A percentile compares a stretch with the other conserved stretches of the same genome.
phyloP scores from a whole-genome alignment of 2,888 invertebrate genomes.

The Parasteatoda lunata region DNA sequence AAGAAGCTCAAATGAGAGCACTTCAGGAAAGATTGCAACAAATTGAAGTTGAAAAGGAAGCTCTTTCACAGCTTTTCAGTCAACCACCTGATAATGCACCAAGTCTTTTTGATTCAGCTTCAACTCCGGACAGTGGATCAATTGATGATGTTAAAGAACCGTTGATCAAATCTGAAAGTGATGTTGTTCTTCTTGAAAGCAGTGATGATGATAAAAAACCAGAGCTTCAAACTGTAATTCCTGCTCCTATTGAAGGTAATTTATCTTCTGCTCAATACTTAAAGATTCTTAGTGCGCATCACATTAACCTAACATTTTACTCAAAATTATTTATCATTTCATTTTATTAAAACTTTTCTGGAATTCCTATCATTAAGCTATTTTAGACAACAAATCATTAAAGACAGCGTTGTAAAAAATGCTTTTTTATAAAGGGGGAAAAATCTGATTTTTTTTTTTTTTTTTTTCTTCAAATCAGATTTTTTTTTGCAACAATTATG shows the following conservation, averaged over 20 bases:
- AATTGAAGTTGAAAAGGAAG: conserved; percentile 69
- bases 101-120: conserved; percentile 67
- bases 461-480: too few relatives aligned
- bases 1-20: conserved; percentile 74
- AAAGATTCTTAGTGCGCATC: too few relatives aligned
- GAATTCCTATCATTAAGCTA: too few relatives aligned
- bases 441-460: too few relatives aligned
- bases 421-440: too few relatives aligned
- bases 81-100: conserved; percentile 55
- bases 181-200: conserved; percentile 67
- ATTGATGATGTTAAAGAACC: conserved; percentile 24
- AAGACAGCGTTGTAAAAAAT: too few relatives aligned
- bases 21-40: conserved; percentile 70
- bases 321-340: too few relatives aligned
- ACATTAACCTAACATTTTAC: too few relatives aligned
- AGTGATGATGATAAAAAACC: conserved; percentile 70
- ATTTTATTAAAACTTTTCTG: too few relatives aligned
- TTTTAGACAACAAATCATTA: too few relatives aligned
- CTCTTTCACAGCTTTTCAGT: conserved; percentile 65
- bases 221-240: conserved; percentile 60
- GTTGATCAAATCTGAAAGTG: conserved; percentile 59
- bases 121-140: conserved; percentile 39
- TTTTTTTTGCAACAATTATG: too few relatives aligned
- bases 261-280: too few relatives aligned
- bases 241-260: conserved; percentile 55